phyloP scores from a whole-genome alignment of 2,888 invertebrate genomes.

The Athripsodes cinereus region DNA sequence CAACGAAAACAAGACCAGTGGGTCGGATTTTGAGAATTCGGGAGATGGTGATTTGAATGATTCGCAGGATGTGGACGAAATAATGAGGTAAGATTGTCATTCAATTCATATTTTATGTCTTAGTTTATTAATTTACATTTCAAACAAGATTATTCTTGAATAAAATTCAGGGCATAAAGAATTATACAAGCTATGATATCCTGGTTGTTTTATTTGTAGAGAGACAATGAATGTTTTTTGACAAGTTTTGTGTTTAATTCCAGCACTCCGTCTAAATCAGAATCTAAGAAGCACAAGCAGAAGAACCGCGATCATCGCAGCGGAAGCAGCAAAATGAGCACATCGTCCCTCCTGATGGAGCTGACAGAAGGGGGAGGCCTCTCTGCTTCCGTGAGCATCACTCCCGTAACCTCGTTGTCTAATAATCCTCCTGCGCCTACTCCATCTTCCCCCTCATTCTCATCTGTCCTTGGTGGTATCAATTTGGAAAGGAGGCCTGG shows the following conservation, averaged over 20 bases:
- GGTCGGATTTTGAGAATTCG: constrained; percentile 56
- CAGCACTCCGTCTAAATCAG: constrained; percentile 41
- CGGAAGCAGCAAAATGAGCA: constrained; percentile 35
- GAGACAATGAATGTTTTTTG: no score
- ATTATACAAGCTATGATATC: no score
- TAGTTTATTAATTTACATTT: no score
- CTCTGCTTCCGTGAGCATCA: constrained; percentile 49
- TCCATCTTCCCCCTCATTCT: constrained; percentile 54
- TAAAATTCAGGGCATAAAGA: no score
- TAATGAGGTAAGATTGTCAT: constrained; percentile 46
- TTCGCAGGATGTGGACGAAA: constrained; percentile 54
- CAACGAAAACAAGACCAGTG: constrained; percentile 39
- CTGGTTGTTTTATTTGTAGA: no score
- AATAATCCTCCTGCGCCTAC: constrained; percentile 56
- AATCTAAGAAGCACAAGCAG: constrained; percentile 54
- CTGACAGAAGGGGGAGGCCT: constrained; percentile 51
- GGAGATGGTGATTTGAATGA: constrained; percentile 51
- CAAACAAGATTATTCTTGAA: no score
- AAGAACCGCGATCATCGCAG: constrained; percentile 50
- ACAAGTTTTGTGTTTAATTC: background rate
- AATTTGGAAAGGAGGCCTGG: constrained; percentile 66
- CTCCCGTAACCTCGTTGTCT: constrained; percentile 40
- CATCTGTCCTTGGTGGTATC: constrained; percentile 53
- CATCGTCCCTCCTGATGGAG: constrained; percentile 47
- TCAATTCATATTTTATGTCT: no score